phyloP scores from a whole-genome alignment of 2,888 invertebrate genomes.

The Drepanosiphum platanoidis region DNA sequence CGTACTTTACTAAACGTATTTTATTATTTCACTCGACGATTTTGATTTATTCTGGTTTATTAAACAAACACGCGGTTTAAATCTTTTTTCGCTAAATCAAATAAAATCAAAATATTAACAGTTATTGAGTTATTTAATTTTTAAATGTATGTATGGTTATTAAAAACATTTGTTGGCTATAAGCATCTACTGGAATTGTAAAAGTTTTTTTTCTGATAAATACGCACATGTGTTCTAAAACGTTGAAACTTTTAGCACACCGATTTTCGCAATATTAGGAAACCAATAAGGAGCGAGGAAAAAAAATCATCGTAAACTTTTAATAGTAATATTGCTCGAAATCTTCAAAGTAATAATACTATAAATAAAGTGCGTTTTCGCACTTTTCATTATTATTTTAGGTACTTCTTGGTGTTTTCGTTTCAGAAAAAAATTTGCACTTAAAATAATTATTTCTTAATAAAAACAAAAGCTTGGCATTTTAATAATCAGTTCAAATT shows the following conservation, averaged over 20 bases:
- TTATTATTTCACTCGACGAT: not conserved
- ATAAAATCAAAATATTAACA: not conserved
- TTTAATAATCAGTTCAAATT: not conserved
- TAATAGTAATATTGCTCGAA: not conserved
- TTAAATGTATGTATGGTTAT: not conserved
- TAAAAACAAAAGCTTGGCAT: not conserved
- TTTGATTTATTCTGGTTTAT: not conserved
- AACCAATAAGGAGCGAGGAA: not conserved
- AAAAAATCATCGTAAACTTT: not conserved
- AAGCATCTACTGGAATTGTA: not conserved
- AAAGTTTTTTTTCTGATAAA: conserved; percentile 23
- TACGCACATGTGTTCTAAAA: conserved; percentile 18
- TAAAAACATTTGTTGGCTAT: not conserved
- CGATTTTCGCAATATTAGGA: not conserved
- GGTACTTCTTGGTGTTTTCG: not conserved
- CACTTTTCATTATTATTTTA: not conserved
- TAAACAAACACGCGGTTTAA: not conserved
- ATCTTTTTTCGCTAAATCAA: not conserved
- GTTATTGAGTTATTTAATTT: not conserved
- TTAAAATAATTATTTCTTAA: not conserved
- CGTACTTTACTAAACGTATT: not conserved
- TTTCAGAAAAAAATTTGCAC: not conserved
- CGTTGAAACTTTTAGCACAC: conserved; percentile 16
- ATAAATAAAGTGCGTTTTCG: not conserved
- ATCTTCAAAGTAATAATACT: not conserved